Base-by-base conservation (phyloP, 1,140 invertebrate genomes). In the Epicauta chinensis region DNA sequence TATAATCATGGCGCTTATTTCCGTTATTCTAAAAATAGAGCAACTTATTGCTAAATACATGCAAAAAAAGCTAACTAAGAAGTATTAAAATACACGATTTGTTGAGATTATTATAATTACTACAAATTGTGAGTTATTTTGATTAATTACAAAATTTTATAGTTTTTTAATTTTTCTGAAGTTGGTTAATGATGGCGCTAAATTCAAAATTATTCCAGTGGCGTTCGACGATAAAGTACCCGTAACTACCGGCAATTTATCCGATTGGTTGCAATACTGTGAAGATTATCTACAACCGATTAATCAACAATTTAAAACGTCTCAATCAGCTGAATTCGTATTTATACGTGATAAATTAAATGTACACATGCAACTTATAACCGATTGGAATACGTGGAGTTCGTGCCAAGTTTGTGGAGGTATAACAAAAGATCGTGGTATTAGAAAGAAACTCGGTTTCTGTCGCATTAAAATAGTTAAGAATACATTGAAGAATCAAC, bases 231-330 rank as follows among this genome's bases (percentile, higher is more conserved):
- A 62, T 14, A 48, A 67, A 47, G 43, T 51, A 15, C 49, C 53
- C 15, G 30, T 61, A 1, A 67, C 70, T 59, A 67, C 53, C 46
- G 75, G 75, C 37, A 74, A 74, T 56, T 51, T 75, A 29, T 67
- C 66, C 1, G 66, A 71, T 38, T 78, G 74, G 74, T 63, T 69
- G 34, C 67, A 69, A 40, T 77, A 77, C 60, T 66, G 68, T 17
- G 68, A 76, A 58, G 65, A 65, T 7, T 68, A 75, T 59, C 68
- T 77, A 13, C 16, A 53, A 12, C 70, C 75, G 13, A 55, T 73
- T 14, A 72, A 65, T 49, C 57, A 56, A 35, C 35, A 64, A 34
- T 66, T 73, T 37, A 44, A 56, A 48, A 36, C 47, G n/a, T 12
- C 29, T 14, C 31, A 50, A 13, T 63, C 62, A 6, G 34, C 59